Conservation (phyloP, 2,113 vertebrate species). For the Canis aureus region DNA sequence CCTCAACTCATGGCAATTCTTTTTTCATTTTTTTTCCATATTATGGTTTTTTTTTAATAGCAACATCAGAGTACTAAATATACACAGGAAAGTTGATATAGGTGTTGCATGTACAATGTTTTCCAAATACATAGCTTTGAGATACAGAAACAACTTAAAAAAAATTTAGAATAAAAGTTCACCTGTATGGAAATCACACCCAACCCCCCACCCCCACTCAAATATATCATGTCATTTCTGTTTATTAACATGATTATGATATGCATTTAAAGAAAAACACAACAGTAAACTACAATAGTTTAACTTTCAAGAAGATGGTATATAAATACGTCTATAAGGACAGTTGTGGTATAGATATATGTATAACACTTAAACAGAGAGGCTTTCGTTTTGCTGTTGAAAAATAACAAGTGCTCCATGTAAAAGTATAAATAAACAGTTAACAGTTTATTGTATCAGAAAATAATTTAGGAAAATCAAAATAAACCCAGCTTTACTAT, state of each 20-base stretch:
- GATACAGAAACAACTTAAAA: conserved; percentile 94
- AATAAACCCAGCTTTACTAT: conserved; percentile 79
- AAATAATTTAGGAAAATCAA: conserved; percentile 83
- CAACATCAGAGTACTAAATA: conserved; percentile 97
- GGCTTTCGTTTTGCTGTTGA: conserved; percentile 15
- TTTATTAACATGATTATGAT: conserved; percentile 20
- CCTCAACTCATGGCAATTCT: background rate
- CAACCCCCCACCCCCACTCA: background rate
- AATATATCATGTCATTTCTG: background rate
- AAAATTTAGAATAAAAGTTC: conserved; percentile 89
- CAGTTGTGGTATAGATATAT: background rate
- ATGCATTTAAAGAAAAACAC: conserved; percentile 83
- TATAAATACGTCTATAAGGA: background rate
- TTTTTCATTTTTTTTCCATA: conserved; percentile 47
- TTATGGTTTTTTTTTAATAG: conserved; percentile 94
- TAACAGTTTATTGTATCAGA: conserved; percentile 82
- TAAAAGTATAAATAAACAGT: conserved; percentile 79
- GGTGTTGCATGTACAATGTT: conserved; percentile 94
- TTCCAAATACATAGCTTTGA: conserved; percentile 93
- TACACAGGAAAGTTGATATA: conserved; percentile 92
- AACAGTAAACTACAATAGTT: conserved; percentile 83
- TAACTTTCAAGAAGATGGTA: background rate
- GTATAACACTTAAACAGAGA: background rate
- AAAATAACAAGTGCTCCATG: conserved; percentile 76
- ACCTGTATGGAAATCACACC: conserved; percentile 77